These are phyloP conservation scores for Stenichneumon culpator DNA, from an alignment of 2,888 invertebrate genomes.

Conservation along the genomic window DNA sequence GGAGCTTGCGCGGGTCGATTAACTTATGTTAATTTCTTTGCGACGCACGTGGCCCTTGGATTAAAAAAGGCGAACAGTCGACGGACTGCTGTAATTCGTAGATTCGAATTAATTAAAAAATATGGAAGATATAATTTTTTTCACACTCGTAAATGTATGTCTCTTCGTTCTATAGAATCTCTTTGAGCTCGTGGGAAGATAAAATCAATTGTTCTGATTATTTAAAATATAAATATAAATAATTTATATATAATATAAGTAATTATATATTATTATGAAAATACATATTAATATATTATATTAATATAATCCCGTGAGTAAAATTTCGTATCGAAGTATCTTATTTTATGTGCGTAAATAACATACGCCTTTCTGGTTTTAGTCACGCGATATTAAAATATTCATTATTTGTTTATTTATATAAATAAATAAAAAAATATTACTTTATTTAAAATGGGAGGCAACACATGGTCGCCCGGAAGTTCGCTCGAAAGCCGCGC, in stretches of 20 bases:
- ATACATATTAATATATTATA: no score
- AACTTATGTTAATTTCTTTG: not conserved
- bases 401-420: not conserved
- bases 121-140: no score
- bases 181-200: not conserved
- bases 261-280: no score
- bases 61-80: not conserved
- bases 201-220: no score
- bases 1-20: not conserved
- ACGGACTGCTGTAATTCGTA: no score
- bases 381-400: no score
- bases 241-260: no score
- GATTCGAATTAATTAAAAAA: no score
- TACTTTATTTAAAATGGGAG: not conserved
- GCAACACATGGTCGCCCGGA: slow-evolving; percentile 8
- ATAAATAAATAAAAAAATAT: not conserved
- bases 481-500: not conserved
- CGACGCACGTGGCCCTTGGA: not conserved
- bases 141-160: no score
- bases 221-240: no score
- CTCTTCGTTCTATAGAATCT: not conserved
- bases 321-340: not conserved
- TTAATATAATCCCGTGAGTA: not conserved
- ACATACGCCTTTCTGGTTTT: not conserved
- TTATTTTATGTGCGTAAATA: not conserved